Base-by-base conservation (phyloP, 2,797 vertebrate species). In the Sciurus carolinensis region DNA sequence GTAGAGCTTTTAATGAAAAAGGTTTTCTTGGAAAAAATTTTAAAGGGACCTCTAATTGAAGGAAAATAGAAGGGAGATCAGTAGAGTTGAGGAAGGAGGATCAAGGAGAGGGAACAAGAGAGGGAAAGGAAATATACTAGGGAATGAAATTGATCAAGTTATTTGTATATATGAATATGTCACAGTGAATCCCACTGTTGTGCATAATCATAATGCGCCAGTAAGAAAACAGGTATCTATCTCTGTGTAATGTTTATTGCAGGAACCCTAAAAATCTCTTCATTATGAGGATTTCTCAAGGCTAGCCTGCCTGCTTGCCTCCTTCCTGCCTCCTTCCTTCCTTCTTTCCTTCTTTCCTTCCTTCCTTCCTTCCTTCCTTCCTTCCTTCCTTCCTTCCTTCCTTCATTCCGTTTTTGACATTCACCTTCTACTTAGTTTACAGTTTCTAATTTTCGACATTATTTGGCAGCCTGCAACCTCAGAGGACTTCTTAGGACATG, bases 371-470 rank as follows among this genome's bases (percentile, higher is more conserved):
- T 28, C 62, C 10, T 13, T 28, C 26, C 17, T 69, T 54, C 30
- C 47, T 14, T 20, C 33, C 8, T 36, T 33, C 20, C 28, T 44
- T 9, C 12, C 28, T 83, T 20, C 18, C 7, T 69, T 28, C 1
- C 20, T 28, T 1, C 30, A 12, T 77, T 54, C 12, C 33, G 44
- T 62, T 62, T 57, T 90, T 75, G 36, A 28, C 7, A 75, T 90
- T 90, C 33, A 57, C n/a, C 22, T 75, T 91, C 22, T n/a, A 36
- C 9, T 85, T 84, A 67, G 73, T 94, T 85, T 86, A 50, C 39
- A 89, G 71, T 89, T 92, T 92, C 13, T 24, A 54, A 44, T 83
- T 64, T 92, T 87, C 8, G 30, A 18, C 24, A 67, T 17, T 72
- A 0, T 87, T 83, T 59, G 24, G 5, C n/a, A 90, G 17, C 13